A percentile compares a stretch with the other conserved stretches of the same genome.
phyloP scores from a whole-genome alignment of 2,888 invertebrate species.

The Platynereis dumerilii region DNA sequence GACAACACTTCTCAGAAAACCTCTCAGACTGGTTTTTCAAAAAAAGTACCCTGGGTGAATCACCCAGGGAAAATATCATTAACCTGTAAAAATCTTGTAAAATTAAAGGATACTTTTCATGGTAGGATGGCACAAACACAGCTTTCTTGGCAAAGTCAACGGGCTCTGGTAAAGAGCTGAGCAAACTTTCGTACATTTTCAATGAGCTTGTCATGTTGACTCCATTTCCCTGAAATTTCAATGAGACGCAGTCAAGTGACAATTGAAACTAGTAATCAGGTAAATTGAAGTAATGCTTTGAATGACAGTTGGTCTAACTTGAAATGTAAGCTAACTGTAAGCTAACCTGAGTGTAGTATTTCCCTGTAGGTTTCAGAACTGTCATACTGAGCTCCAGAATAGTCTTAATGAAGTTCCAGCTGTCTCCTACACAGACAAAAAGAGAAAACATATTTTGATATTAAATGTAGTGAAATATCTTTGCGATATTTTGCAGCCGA shows the following conservation, averaged over 20 bases:
- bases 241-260: neutral
- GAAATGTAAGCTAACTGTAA: too few species aligned
- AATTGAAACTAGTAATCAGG: too few species aligned
- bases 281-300: neutral
- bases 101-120: constrained; percentile 41
- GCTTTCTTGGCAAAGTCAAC: constrained; percentile 31
- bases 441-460: neutral
- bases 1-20: too few species aligned
- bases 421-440: constrained; percentile 22
- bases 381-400: constrained; percentile 82
- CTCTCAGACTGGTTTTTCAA: too few species aligned
- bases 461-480: too few species aligned
- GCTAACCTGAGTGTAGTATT: constrained; percentile 57
- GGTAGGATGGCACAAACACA: constrained; percentile 38
- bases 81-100: too few species aligned
- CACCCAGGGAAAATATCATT: too few species aligned
- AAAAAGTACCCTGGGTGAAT: too few species aligned
- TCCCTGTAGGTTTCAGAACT: constrained; percentile 74
- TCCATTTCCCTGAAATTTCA: constrained; percentile 37
- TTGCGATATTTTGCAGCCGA: too few species aligned
- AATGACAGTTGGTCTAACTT: too few species aligned
- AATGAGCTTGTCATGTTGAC: constrained; percentile 29
- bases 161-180: constrained; percentile 23
- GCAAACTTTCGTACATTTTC: constrained; percentile 36
- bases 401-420: constrained; percentile 68